Evolutionary conservation across 2,113 vertebrate species (phyloP), one percentile per base, ranked within the genome.

Genomic region (Craseonycteris thonglongyai): DNA sequence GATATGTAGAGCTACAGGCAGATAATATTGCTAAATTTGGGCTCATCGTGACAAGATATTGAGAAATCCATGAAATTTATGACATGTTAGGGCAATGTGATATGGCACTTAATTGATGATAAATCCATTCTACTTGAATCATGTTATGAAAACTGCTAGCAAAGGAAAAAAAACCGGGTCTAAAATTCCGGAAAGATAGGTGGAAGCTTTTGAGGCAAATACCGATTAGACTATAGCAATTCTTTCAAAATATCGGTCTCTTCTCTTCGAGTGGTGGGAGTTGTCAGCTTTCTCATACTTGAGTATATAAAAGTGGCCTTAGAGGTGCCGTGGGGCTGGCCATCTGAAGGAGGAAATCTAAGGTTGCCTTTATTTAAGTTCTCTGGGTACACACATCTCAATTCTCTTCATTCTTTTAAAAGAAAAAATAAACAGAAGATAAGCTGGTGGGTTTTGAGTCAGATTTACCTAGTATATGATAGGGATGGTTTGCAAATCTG

Each of bases 21-120:
- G 97, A 96, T 96, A 88, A 65, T 97, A 81, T 95, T 96, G 91
- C 75, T 97, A 95, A 97, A 95, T 97, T 97, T 98, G 79, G 66
- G 86, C 96, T 97, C 71, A 92, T 95, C 49, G 40, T 82, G 86
- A 95, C 54, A 97, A 96, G 80, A 82, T 91, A 96, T 84, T 97
- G 92, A 97, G 88, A 96, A 97, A 97, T 92, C 61, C 30, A 83
- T 58, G 72, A 97, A 96, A 96, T 97, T 91, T 97, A 83, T 91
- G 51, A 93, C 40, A 94, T 91, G 16, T 71, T 95, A 40, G 5
- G 56, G 35, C 63, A 96, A 61, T 93, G 51, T 90, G 6, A 84
- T 97, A 51, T 89, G 38, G 75, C 59, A 93, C 22, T 82, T 97
- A 88, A 96, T 40, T 96, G 92, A 97, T 81, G 92, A 95, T 97